Evolutionary conservation across 2,888 invertebrate species (phyloP), one percentile per base, ranked within the genome.

Genomic region (Epistrophe grossulariae): DNA sequence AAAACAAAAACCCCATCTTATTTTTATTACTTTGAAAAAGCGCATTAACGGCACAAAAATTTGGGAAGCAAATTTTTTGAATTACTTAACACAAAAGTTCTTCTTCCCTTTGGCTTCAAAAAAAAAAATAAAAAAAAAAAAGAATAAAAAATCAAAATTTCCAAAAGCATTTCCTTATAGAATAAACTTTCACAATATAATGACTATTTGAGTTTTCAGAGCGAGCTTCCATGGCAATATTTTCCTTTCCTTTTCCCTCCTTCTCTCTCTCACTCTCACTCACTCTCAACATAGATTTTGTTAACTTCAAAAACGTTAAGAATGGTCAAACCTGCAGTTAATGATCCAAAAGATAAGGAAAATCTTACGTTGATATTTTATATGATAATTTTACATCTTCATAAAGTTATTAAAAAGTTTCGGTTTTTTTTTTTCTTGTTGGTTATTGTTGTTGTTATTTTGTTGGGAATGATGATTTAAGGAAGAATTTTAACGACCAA

Each of bases 311-410:
- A 40, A 71, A 72, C 78, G 82, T 72, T 78, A 72, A 78, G 59
- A 72, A 78, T 71, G 82, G 82, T 82, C 82, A 82, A 82, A 78
- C 78, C 82, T 82, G 82, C 66, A 82, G 78, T 72, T 82, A 82
- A 82, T 78, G 78, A 78, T 78, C 48, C 66, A 59, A 64, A 55
- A 78, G 77, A 82, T 57, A 52, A 78, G 64, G n/a, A 50, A 55
- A 55, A 31, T 24, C 13, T 43, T 52, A 43, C 50, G 52, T 64
- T 74, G 62, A 45, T 76, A 55, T 68, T 81, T 81, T 76, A 70
- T 71, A 70, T 81, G 66, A 76, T 74, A 62, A 77, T 76, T 71
- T 64, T 76, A 76, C 45, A 62, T 60, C 31, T 80, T 60, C 43
- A 68, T 80, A 80, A 68, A 74, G 59, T 68, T 80, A 68, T 80